phyloP scores from a whole-genome alignment of 2,888 invertebrate genomes.

The Gibbula magus region DNA sequence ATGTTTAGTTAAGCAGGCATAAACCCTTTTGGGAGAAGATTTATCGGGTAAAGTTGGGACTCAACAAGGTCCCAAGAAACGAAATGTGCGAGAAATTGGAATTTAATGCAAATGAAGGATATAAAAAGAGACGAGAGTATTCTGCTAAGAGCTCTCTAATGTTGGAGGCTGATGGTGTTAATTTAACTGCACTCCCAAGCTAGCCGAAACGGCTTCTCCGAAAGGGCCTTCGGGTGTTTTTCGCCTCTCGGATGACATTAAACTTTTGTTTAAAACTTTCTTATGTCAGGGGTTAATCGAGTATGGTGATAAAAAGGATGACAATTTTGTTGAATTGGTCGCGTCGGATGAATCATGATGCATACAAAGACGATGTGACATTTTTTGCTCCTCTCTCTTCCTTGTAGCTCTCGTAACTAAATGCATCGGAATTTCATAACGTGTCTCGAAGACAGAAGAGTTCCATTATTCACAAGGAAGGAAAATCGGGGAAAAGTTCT shows the following conservation, averaged over 20 bases:
- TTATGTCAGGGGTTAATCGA: background rate
- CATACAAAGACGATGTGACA: background rate
- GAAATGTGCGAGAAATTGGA: background rate
- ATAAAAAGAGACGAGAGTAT: background rate
- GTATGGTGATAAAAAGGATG: background rate
- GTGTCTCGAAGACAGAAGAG: too few species aligned
- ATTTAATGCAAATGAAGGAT: background rate
- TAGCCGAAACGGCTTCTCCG: background rate
- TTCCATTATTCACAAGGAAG: too few species aligned
- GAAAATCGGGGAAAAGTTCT: too few species aligned
- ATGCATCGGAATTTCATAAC: too few species aligned
- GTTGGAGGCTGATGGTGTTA: background rate
- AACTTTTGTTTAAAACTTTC: conserved; percentile 7
- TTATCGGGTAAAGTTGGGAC: too few species aligned
- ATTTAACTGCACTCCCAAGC: background rate
- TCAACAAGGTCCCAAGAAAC: too few species aligned
- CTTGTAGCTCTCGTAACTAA: too few species aligned
- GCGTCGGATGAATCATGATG: background rate
- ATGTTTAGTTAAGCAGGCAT: too few species aligned
- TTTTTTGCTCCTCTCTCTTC: background rate
- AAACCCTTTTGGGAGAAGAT: too few species aligned
- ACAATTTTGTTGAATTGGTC: conserved; percentile 13
- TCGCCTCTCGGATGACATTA: background rate
- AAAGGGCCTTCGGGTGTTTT: conserved; percentile 2
- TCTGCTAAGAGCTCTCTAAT: background rate